Percentiles rank a stretch among this genome's conserved stretches.
Conservation (phyloP, 2,797 vertebrate species). For the Pipistrellus nathusii region DNA sequence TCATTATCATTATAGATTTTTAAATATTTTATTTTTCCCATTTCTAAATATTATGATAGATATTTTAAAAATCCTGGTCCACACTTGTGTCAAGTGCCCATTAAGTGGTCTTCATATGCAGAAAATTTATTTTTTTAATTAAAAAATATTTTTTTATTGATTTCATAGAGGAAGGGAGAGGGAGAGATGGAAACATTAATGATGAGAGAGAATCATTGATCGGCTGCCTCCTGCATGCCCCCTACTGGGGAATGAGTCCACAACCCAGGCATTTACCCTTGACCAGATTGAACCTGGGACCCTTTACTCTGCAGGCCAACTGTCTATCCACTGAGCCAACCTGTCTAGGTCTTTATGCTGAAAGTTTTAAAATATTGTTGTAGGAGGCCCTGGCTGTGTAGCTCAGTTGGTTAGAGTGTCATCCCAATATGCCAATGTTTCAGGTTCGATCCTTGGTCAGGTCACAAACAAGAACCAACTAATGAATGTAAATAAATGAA, state of each 20-base stretch:
- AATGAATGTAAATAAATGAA: background rate
- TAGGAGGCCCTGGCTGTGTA: background rate
- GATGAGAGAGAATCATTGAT: too few relatives aligned
- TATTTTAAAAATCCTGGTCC: constrained; percentile 28
- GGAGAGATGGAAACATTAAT: too few relatives aligned
- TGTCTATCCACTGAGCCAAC: too few relatives aligned
- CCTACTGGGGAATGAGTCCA: too few relatives aligned
- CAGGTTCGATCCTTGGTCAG: background rate
- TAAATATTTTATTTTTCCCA: constrained; percentile 36
- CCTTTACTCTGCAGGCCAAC: too few relatives aligned
- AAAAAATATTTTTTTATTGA: too few relatives aligned
- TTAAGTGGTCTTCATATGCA: constrained; percentile 44
- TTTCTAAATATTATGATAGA: constrained; percentile 35
- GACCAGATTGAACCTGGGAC: too few relatives aligned
- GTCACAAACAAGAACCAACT: background rate
- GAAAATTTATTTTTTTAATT: background rate
- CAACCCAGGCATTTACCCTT: too few relatives aligned
- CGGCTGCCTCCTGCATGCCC: too few relatives aligned
- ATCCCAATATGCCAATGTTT: background rate
- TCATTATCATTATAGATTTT: background rate
- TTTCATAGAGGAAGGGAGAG: too few relatives aligned
- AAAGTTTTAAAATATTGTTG: constrained; percentile 64
- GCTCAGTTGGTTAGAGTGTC: background rate
- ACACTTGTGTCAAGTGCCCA: constrained; percentile 9
- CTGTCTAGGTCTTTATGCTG: background rate